A percentile compares a stretch with the other conserved stretches of the same genome.
Evolutionary conservation across 2,888 invertebrate genomes (phyloP).

Genomic region (Aquatica leii): DNA sequence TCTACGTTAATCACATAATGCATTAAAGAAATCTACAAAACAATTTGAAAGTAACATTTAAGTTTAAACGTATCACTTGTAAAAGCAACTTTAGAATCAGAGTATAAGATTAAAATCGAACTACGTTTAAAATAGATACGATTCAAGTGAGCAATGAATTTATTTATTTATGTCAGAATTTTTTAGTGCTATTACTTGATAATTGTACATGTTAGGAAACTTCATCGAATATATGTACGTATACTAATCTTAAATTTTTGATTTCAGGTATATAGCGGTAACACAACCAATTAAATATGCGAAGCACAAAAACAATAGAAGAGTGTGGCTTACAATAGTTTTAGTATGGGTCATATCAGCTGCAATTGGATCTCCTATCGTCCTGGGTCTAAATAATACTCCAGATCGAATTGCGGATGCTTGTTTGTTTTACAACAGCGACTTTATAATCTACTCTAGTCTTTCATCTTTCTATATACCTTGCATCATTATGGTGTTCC

Average conservation of each 20-base stretch:
- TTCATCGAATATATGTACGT: no score
- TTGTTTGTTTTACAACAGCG: slow-evolving; percentile 97
- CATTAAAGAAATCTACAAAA: no score
- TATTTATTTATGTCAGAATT: no score
- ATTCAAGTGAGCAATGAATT: no score
- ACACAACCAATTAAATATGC: slow-evolving; percentile 99
- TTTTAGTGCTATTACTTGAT: no score
- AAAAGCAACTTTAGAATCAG: no score
- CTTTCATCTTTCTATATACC: slow-evolving; percentile 99
- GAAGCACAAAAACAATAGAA: slow-evolving; percentile 94
- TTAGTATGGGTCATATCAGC: slow-evolving; percentile 96
- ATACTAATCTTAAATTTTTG: slow-evolving; percentile 31
- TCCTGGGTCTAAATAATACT: slow-evolving; percentile 94
- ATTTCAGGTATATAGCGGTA: slow-evolving; percentile 95
- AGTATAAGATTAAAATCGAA: no score
- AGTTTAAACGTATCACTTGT: no score
- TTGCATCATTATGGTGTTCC: slow-evolving; percentile 96
- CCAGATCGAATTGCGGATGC: slow-evolving; percentile 82
- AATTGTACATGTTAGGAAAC: no score
- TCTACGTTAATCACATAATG: no score
- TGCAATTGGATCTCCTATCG: slow-evolving; percentile 95
- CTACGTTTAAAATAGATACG: no score
- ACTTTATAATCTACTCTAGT: slow-evolving; percentile 98
- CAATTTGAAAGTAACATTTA: no score
- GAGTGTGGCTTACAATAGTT: slow-evolving; percentile 94